Evolutionary conservation across 2,113 vertebrate genomes (phyloP), one percentile per base, ranked within the genome.

Genomic region (Leptocoma aspasia): DNA sequence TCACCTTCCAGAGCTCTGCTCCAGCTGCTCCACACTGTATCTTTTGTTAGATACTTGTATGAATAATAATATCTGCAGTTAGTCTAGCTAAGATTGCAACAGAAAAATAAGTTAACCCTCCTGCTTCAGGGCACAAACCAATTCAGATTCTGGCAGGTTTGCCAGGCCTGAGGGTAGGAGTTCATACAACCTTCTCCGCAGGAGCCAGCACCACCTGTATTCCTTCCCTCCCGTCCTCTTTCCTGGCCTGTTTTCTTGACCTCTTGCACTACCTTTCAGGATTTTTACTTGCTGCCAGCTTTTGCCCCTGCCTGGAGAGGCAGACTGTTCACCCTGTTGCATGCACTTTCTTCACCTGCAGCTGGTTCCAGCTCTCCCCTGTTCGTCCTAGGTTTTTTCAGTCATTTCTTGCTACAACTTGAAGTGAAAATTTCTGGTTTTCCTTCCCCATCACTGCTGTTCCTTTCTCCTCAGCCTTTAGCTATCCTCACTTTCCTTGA

Each of bases 21-120:
- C 52, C 95, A 96, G 82, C 88, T 96, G 86, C 64, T 96, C 56
- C 52, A 68, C 52, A 85, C 31, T 37, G 4, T 65, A 72, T 68
- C 84, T 73, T 92, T 81, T 92, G 71, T 94, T 89, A 91, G 60
- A 41, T 54, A 27, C 33, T 91, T 89, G 17, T 28, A 69, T 91
- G 82, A 95, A 92, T 87, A 96, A 71, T 86, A 92, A 77, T 79
- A 76, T 54, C 49, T 18, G 4, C 31, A 79, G 57, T 82, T 83
- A 56, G 56, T 64, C 45, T 65, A 72, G 41, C 61, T 70, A 44
- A 21, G 56, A 78, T 57, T 92, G 56, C 61, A 94, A 89, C 53
- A 69, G 60, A 82, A 82, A 80, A 92, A 42, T 23, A 87, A 82
- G 42, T 57, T 94, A 89, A 94, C 66, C 17, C 59, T 68, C 7